A percentile compares a stretch with the other conserved stretches of the same genome.
Conservation (phyloP, 2,113 vertebrate genomes). For the Brienomyrus brachyistius region DNA sequence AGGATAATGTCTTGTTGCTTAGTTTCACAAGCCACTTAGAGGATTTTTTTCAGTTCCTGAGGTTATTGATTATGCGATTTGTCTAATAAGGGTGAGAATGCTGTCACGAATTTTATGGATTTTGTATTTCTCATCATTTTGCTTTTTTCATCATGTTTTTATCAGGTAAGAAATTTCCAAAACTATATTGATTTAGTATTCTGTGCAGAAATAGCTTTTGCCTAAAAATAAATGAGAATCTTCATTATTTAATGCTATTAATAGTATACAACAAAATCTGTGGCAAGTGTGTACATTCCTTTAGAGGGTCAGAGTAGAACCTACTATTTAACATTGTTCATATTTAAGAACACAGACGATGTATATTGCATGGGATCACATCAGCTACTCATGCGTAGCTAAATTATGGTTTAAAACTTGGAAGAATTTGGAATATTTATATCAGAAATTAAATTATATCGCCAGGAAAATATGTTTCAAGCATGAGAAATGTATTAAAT, state of each 20-base stretch:
- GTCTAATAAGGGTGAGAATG: constrained; percentile 42
- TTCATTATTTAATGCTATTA: background rate
- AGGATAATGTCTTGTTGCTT: constrained; percentile 35
- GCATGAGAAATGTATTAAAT: background rate
- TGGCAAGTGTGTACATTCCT: background rate
- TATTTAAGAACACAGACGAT: background rate
- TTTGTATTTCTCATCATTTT: constrained; percentile 40
- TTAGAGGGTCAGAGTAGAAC: background rate
- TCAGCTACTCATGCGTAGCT: background rate
- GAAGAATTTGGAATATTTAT: background rate
- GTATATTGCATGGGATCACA: background rate
- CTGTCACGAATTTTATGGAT: constrained; percentile 36
- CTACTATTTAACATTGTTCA: background rate
- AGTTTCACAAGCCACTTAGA: constrained; percentile 14
- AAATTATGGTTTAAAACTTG: background rate
- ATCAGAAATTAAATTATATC: background rate
- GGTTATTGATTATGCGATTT: background rate
- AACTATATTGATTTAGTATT: background rate
- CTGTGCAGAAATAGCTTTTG: background rate
- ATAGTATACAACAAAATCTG: background rate
- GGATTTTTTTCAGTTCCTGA: constrained; percentile 4
- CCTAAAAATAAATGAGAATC: background rate
- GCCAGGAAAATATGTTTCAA: background rate
- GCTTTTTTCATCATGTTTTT: constrained; percentile 43
- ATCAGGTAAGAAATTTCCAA: constrained; percentile 47